A percentile compares a stretch with the other conserved stretches of the same genome.
These are phyloP conservation scores for Theonella swinhoei DNA, from an alignment of 37 sponge, comb jelly and placozoan species.

Conservation along the genomic window DNA sequence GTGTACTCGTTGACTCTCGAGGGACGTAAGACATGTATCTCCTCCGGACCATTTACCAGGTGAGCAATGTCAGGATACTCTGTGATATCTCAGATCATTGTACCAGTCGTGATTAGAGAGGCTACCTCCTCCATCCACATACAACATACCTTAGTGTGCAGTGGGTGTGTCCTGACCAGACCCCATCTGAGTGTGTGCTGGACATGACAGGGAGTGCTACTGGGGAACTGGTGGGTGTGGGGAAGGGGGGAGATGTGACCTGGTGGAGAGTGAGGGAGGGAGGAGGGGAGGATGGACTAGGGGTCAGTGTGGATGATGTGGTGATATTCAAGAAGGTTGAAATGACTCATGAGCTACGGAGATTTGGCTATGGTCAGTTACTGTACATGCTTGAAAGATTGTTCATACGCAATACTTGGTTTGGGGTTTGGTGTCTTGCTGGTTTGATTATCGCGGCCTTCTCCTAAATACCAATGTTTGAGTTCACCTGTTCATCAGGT, in stretches of 20 bases:
- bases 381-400: neutral
- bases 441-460: no score
- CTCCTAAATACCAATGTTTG: no score
- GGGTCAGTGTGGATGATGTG: constrained; percentile 15
- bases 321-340: constrained; percentile 28
- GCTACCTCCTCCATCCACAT: constrained; percentile 32
- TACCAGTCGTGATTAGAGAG: no score
- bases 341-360: constrained; percentile 29
- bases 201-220: neutral
- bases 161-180: neutral
- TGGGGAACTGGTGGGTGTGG: neutral
- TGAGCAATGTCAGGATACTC: constrained; percentile 15
- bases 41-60: constrained; percentile 2
- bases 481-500: no score
- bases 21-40: neutral
- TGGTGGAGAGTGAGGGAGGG: constrained; percentile 9
- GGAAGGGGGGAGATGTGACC: neutral
- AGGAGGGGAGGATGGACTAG: neutral
- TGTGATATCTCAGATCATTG: no score
- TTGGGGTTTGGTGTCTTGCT: no score
- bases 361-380: constrained; percentile 36
- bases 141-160: constrained; percentile 39
- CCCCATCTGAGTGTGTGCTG: neutral
- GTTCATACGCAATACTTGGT: no score
- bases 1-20: constrained; percentile 22